Conservation (phyloP, 1,140 invertebrate species). For the Macrotrachela quadricornifera region DNA sequence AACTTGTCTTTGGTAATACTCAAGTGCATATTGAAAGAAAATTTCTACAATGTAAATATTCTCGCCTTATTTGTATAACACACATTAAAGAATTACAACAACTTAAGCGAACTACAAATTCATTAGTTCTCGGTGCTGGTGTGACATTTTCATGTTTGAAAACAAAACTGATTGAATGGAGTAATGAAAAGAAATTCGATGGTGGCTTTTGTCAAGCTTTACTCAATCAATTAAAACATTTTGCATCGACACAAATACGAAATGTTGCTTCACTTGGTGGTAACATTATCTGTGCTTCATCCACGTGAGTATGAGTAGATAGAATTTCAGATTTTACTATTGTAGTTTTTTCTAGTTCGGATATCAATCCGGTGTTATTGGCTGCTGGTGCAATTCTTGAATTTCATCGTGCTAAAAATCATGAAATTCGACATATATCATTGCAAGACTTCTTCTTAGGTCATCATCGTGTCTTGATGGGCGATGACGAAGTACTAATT, state of each 20-base stretch:
- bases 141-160: no score
- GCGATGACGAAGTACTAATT: conserved; percentile 55
- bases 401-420: conserved; percentile 32
- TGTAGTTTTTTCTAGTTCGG: no score
- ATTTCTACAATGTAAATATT: conserved; percentile 60
- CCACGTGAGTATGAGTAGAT: no score
- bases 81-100: no score
- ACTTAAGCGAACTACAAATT: no score
- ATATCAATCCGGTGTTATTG: conserved; percentile 74
- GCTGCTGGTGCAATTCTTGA: conserved; percentile 43
- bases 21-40: conserved; percentile 77
- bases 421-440: neutral
- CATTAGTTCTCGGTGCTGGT: no score
- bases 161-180: no score
- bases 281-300: conserved; percentile 80
- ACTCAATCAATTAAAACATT: conserved; percentile 74
- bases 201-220: no score
- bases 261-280: conserved; percentile 60
- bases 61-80: conserved; percentile 52
- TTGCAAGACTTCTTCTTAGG: conserved; percentile 54
- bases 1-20: conserved; percentile 79
- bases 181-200: no score
- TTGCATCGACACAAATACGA: conserved; percentile 77
- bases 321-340: no score
- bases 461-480: conserved; percentile 55